Evolutionary conservation across 2,797 vertebrate species (phyloP), one percentile per base, ranked within the genome.

Genomic region (Psittacula derbiana): DNA sequence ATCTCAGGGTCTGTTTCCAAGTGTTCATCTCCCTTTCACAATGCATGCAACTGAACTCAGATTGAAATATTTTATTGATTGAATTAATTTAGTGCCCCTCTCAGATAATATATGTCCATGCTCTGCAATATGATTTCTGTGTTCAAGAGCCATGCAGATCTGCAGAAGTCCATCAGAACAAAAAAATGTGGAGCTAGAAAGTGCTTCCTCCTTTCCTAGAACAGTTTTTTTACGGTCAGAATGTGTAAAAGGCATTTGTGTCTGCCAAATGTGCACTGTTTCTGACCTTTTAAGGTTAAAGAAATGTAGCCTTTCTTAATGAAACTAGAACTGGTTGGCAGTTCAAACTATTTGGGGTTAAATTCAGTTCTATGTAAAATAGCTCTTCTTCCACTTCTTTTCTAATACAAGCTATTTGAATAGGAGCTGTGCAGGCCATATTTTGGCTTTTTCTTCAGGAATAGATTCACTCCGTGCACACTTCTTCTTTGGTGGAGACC

Each of bases 1-100:
- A 88, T 88, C 80, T 97, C 91, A 97, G 84, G 86, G 82, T 97
- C 90, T 67, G 30, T 72, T 97, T 95, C 91, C 88, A 90, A 86
- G 88, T 92, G 70, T 95, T 97, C 90, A 95, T 92, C 92, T 88
- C 83, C 43, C 52, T 96, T 88, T 94, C 79, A 83, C 90, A 95
- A 95, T 91, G 69, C 76, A 82, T 89, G 65, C 82, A 92, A 19
- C 85, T 94, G 92, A 97, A 95, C 87, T 96, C 76, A 85, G 69
- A 83, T 86, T 81, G 85, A 97, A 95, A 61, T 76, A 49, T 47
- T 80, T 80, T 62, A 64, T 33, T 69, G 25, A 55, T 49, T 46
- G n/a, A 72, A 91, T 85, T 90, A 1, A 11, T 91, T 67, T 65
- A 82, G 70, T 67, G 47, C 28, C 53, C 58, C 94, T 97, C 90